A percentile compares a stretch with the other conserved stretches of the same genome.
These are phyloP conservation scores for Schlechtendalia chinensis DNA, from an alignment of 1,140 invertebrate genomes.

Conservation along the genomic window DNA sequence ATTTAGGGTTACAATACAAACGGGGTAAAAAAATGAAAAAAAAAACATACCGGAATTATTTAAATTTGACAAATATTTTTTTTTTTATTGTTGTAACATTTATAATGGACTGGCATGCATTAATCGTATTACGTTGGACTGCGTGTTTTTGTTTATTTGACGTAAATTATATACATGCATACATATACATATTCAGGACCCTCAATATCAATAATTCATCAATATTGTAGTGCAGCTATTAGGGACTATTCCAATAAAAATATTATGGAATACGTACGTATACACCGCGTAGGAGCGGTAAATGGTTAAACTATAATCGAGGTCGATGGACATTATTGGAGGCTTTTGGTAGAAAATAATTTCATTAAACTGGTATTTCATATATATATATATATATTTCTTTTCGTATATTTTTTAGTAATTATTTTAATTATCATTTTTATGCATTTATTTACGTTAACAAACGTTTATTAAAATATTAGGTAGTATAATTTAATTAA, in stretches of 20 bases:
- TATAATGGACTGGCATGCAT: conserved; percentile 35
- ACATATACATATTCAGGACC: conserved; percentile 1
- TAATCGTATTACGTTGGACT: conserved; percentile 36
- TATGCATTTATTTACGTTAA: not conserved
- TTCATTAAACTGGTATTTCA: not conserved
- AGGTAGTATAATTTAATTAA: not conserved
- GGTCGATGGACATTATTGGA: not conserved
- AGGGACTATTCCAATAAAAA: not conserved
- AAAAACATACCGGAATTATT: conserved; percentile 20
- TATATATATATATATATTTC: not conserved
- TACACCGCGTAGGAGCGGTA: not conserved
- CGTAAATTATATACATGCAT: conserved; percentile 1
- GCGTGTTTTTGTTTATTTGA: conserved; percentile 44
- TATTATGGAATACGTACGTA: not conserved
- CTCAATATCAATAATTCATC: conserved; percentile 30
- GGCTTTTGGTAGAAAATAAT: not conserved
- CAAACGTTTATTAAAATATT: not conserved
- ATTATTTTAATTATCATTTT: not conserved
- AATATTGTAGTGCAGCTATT: conserved; percentile 39
- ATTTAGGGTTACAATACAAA: conserved; percentile 26
- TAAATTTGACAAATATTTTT: conserved; percentile 39
- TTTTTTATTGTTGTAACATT: conserved; percentile 33
- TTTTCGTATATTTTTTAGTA: not conserved
- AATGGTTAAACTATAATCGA: not conserved
- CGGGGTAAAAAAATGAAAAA: not conserved